Percentiles rank a stretch among this genome's conserved stretches.
These are phyloP conservation scores for Pinctada fucata DNA, from an alignment of 2,888 invertebrate species.

Conservation along the genomic window DNA sequence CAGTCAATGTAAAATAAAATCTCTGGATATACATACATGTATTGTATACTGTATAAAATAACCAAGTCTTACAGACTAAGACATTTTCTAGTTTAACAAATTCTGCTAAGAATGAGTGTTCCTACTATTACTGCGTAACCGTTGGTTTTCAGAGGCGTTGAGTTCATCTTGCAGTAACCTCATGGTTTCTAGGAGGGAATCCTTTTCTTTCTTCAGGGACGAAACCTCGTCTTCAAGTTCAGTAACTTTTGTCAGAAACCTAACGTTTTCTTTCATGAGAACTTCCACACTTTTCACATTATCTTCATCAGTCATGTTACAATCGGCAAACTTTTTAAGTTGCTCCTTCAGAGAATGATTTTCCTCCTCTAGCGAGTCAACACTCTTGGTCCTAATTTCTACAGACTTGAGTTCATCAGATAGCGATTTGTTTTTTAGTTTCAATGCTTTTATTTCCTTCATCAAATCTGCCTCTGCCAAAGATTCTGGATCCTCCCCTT, in stretches of 20 bases:
- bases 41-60: no score
- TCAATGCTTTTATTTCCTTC: slow-evolving; percentile 10
- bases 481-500: background rate
- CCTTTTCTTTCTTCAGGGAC: slow-evolving; percentile 57
- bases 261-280: slow-evolving; percentile 51
- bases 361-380: slow-evolving; percentile 27
- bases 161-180: slow-evolving; percentile 68
- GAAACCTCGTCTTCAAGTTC: slow-evolving; percentile 60
- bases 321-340: slow-evolving; percentile 32
- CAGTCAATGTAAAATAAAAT: no score
- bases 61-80: no score
- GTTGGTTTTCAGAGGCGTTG: slow-evolving; percentile 56
- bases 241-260: slow-evolving; percentile 54
- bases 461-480: slow-evolving; percentile 16
- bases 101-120: background rate
- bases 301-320: slow-evolving; percentile 7
- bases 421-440: slow-evolving; percentile 2
- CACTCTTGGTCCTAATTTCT: background rate
- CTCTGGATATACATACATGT: no score
- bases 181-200: slow-evolving; percentile 62
- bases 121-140: background rate
- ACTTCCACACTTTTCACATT: background rate
- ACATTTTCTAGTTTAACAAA: no score
- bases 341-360: slow-evolving; percentile 46
- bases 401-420: slow-evolving; percentile 36